A percentile compares a stretch with the other conserved stretches of the same genome.
These are phyloP conservation scores for Proteles cristata DNA, from an alignment of 2,113 vertebrate genomes.

Conservation along the genomic window DNA sequence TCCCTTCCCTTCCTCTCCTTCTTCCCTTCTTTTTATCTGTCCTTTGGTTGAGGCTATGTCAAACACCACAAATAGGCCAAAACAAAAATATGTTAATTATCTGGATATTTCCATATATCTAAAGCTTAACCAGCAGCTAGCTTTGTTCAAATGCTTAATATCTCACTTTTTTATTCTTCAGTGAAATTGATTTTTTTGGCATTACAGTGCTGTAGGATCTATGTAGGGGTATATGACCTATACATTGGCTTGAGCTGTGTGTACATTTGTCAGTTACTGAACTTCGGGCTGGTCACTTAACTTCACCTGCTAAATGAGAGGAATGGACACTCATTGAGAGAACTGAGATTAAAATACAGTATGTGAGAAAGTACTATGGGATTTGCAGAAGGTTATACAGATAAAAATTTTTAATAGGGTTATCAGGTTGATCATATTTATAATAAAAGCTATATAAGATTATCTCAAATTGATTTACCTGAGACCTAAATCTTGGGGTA, in stretches of 20 bases:
- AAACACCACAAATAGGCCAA: not conserved
- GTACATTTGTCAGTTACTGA: not conserved
- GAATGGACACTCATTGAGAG: not conserved
- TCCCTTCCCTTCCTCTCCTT: not conserved
- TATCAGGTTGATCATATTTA: not conserved
- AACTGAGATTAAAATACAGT: not conserved
- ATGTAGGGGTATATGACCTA: not conserved
- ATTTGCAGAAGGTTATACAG: not conserved
- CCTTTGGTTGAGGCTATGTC: not conserved
- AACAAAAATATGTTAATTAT: not conserved
- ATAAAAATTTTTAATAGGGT: accelerated
- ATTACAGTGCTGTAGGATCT: too few species aligned
- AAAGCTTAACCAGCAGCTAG: not conserved
- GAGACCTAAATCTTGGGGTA: not conserved
- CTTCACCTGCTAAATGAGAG: not conserved
- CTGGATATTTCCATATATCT: not conserved
- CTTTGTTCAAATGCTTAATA: not conserved
- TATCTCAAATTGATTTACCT: not conserved
- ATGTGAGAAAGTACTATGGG: not conserved
- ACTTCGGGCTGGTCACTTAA: not conserved
- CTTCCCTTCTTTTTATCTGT: not conserved
- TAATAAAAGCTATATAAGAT: not conserved
- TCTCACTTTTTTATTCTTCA: not conserved
- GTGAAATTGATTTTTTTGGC: not conserved
- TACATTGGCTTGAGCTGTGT: not conserved